Conservation (phyloP, 2,888 invertebrate species). For the Sericinus montela region DNA sequence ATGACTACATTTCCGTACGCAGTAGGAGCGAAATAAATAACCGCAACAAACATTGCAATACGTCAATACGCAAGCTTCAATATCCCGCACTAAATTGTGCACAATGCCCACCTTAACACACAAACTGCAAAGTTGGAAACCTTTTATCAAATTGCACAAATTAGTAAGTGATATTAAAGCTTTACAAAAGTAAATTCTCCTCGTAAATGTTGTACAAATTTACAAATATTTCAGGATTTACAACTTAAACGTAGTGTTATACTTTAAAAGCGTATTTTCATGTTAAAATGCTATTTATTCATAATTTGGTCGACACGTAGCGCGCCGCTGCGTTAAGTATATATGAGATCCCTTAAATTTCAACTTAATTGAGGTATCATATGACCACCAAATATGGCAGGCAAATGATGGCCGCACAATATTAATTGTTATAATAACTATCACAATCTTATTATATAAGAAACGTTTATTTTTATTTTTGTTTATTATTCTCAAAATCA, state of each 20-base stretch:
- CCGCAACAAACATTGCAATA: not conserved
- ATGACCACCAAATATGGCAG: too few relatives aligned
- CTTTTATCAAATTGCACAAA: not conserved
- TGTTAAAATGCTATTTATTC: not conserved
- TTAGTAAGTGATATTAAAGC: not conserved
- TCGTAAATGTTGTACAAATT: not conserved
- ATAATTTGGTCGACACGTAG: slow-evolving; percentile 13
- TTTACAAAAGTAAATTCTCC: not conserved
- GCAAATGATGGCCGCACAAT: too few relatives aligned
- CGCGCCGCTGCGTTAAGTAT: slow-evolving; percentile 1
- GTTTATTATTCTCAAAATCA: too few relatives aligned
- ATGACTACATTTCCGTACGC: slow-evolving; percentile 7
- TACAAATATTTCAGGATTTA: slow-evolving; percentile 6
- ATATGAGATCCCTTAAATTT: slow-evolving; percentile 5
- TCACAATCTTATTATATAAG: too few relatives aligned
- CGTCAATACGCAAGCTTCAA: not conserved
- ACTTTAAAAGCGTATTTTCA: slow-evolving; percentile 13
- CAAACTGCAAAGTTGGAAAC: too few relatives aligned
- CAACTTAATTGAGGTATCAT: not conserved
- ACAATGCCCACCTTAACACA: not conserved
- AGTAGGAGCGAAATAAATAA: slow-evolving; percentile 6
- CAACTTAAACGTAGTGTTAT: slow-evolving; percentile 6
- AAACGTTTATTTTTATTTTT: too few relatives aligned
- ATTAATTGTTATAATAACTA: too few relatives aligned
- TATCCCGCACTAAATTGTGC: not conserved